Percentiles rank a stretch among this genome's conserved stretches.
These are phyloP conservation scores for Xenopus petersii DNA, from an alignment of 2,797 vertebrate species.

Conservation along the genomic window DNA sequence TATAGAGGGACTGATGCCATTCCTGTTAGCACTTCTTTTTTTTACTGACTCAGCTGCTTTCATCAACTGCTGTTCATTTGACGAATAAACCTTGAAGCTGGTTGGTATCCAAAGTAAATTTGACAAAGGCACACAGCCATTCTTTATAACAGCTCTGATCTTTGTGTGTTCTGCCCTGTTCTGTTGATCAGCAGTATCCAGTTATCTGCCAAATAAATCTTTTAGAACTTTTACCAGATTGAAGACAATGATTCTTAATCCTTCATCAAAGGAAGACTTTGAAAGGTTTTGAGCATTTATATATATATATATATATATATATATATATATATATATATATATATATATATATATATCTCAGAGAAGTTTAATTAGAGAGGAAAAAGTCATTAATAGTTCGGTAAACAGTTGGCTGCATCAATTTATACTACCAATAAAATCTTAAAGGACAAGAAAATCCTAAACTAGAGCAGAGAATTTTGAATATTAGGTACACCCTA, in stretches of 20 bases:
- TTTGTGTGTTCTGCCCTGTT: not conserved
- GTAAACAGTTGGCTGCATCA: too few species aligned
- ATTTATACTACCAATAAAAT: too few species aligned
- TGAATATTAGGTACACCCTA: too few species aligned
- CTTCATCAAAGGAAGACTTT: not conserved
- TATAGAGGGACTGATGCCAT: not conserved
- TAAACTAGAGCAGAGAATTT: too few species aligned
- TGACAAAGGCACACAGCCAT: not conserved
- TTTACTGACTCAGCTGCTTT: not conserved
- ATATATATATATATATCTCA: too few species aligned
- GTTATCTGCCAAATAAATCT: not conserved
- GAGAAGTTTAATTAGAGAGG: too few species aligned
- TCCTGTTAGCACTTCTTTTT: not conserved
- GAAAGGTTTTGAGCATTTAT: too few species aligned
- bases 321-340: too few species aligned
- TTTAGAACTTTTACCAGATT: not conserved
- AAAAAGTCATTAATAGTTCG: too few species aligned
- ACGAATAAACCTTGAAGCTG: slow-evolving; percentile 1
- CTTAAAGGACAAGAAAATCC: too few species aligned
- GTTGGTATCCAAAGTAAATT: not conserved
- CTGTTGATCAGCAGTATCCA: not conserved
- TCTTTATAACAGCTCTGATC: not conserved
- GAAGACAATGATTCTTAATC: not conserved
- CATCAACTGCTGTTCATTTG: not conserved
- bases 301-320: too few species aligned